These are phyloP conservation scores for Leptarthrus brevirostris DNA, from an alignment of 2,888 invertebrate genomes.

Conservation along the genomic window DNA sequence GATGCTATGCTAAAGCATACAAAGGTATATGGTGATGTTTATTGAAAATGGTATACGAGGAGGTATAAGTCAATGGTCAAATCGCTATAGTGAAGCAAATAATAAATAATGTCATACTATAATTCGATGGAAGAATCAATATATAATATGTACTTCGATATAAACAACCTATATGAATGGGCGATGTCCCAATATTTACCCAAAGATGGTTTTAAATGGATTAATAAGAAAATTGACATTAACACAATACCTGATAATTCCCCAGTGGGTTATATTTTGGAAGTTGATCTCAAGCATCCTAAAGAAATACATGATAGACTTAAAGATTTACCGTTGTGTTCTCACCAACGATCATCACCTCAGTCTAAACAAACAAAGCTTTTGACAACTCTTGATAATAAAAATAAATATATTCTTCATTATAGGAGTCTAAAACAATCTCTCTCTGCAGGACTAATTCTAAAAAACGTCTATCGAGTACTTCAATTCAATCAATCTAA, in stretches of 20 bases:
- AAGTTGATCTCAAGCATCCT: constrained; percentile 57
- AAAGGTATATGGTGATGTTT: constrained; percentile 25
- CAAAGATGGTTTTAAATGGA: constrained; percentile 55
- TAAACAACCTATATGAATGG: constrained; percentile 53
- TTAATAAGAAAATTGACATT: constrained; percentile 42
- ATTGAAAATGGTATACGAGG: constrained; percentile 17
- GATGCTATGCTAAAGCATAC: no score
- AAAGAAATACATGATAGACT: constrained; percentile 57
- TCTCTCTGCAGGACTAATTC: no score
- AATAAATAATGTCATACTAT: constrained; percentile 17
- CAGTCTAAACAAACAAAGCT: constrained; percentile 55
- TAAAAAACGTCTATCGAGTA: no score
- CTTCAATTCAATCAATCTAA: no score
- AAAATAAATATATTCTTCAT: constrained; percentile 59
- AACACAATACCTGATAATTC: constrained; percentile 51
- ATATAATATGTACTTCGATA: constrained; percentile 51
- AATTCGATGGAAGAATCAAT: background rate
- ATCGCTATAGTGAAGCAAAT: constrained; percentile 15
- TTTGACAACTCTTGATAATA: constrained; percentile 56
- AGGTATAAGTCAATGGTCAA: constrained; percentile 33
- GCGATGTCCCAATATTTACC: constrained; percentile 55
- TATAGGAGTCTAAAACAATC: constrained; percentile 60
- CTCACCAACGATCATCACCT: constrained; percentile 54
- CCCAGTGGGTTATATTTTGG: constrained; percentile 57
- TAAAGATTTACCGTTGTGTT: constrained; percentile 59